Percentiles rank a stretch among this genome's conserved stretches.
phyloP scores from a whole-genome alignment of 2,113 vertebrate species.

The Osmerus eperlanus region DNA sequence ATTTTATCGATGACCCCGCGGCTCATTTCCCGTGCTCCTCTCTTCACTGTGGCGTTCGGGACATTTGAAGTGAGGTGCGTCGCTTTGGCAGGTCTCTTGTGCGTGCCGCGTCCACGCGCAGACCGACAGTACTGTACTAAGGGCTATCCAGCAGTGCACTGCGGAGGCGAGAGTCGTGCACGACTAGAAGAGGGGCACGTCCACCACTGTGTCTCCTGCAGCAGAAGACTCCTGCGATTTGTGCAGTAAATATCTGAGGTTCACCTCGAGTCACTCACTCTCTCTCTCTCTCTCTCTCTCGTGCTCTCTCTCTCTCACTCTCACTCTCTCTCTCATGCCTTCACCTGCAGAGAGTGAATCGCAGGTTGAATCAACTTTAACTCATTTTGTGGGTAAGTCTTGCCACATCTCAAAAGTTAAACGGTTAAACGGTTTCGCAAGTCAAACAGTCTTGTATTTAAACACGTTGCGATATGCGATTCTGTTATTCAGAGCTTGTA shows the following conservation, averaged over 20 bases:
- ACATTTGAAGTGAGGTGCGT: slow-evolving; percentile 52
- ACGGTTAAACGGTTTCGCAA: no score
- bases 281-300: not conserved
- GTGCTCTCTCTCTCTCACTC: slow-evolving; percentile 5
- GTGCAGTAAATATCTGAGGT: not conserved
- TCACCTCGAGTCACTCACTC: slow-evolving; percentile 13
- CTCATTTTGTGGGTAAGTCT: no score
- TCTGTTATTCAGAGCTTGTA: no score
- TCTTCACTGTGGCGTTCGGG: slow-evolving; percentile 26
- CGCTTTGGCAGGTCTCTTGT: slow-evolving; percentile 8
- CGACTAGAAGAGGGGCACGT: slow-evolving; percentile 38
- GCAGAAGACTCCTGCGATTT: not conserved
- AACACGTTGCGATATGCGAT: no score
- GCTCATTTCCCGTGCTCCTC: slow-evolving; percentile 4
- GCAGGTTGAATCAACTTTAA: no score
- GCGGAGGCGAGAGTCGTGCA: slow-evolving; percentile 33
- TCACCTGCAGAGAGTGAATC: not conserved
- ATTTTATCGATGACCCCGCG: slow-evolving; percentile 46
- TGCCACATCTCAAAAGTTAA: no score
- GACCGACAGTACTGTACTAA: slow-evolving; percentile 58
- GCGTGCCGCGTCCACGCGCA: slow-evolving; percentile 18
- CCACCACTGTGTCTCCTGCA: slow-evolving; percentile 46
- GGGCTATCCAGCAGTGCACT: slow-evolving; percentile 57
- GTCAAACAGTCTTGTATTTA: no score
- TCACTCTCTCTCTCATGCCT: not conserved